Percentiles rank a stretch among this genome's conserved stretches.
These are phyloP conservation scores for Tragelaphus scriptus DNA, from an alignment of 2,113 vertebrate genomes.

Conservation along the genomic window DNA sequence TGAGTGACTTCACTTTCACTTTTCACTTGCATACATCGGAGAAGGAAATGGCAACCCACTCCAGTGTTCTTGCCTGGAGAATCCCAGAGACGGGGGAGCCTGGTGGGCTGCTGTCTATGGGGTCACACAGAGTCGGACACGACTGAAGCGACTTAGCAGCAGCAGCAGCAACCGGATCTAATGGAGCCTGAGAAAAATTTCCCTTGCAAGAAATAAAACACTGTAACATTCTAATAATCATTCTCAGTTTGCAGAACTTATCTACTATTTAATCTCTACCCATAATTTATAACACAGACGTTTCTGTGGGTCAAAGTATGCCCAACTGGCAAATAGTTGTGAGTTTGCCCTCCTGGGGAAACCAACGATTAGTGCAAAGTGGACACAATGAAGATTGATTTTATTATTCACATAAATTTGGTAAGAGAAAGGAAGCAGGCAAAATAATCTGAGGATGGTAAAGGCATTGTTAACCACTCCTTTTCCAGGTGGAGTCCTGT, in stretches of 20 bases:
- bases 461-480: not conserved
- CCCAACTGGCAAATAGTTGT: not conserved
- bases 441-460: not conserved
- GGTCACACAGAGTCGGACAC: too few relatives aligned
- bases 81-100: too few relatives aligned
- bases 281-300: slow-evolving; percentile 12
- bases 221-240: not conserved
- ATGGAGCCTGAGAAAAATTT: not conserved
- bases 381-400: not conserved
- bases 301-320: not conserved
- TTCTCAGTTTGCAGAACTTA: not conserved
- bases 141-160: too few relatives aligned
- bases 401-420: not conserved
- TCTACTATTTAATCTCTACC: slow-evolving; percentile 17
- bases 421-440: not conserved
- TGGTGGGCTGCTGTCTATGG: too few relatives aligned
- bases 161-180: not conserved
- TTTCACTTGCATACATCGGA: too few relatives aligned
- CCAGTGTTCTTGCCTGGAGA: too few relatives aligned
- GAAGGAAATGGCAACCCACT: too few relatives aligned
- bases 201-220: not conserved
- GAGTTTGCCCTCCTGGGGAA: not conserved
- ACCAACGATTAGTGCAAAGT: not conserved
- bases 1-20: too few relatives aligned
- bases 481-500: not conserved